phyloP scores from a whole-genome alignment of 2,888 invertebrate species.

The Aethes cnicana region DNA sequence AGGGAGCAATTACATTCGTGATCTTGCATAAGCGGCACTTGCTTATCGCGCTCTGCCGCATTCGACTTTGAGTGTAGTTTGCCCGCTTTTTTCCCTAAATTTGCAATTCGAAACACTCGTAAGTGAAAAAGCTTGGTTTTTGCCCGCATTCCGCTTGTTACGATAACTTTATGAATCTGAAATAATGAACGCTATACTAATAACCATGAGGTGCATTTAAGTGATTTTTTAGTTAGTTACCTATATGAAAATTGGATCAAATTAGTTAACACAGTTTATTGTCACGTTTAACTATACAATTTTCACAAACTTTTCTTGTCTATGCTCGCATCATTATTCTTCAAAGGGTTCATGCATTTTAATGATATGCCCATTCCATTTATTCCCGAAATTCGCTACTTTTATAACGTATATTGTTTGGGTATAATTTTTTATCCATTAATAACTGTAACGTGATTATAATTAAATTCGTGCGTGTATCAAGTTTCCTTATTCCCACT shows the following conservation, averaged over 20 bases:
- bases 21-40: constrained; percentile 83
- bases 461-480: constrained; percentile 71
- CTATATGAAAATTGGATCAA: no score
- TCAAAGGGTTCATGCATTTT: no score
- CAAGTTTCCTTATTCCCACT: constrained; percentile 65
- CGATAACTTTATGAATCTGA: no score
- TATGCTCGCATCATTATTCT: no score
- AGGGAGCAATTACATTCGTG: constrained; percentile 84
- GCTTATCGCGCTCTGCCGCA: constrained; percentile 79
- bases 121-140: constrained; percentile 58
- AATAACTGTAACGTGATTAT: constrained; percentile 47
- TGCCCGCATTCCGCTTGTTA: constrained; percentile 48
- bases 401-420: constrained; percentile 13
- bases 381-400: background rate
- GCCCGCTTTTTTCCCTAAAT: constrained; percentile 75
- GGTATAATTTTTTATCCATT: constrained; percentile 43
- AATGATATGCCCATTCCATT: no score
- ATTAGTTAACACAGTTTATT: no score
- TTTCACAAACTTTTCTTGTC: no score
- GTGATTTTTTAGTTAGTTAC: no score
- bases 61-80: constrained; percentile 78
- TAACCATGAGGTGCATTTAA: no score
- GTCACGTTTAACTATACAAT: no score
- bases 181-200: no score
- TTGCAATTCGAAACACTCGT: constrained; percentile 77